phyloP scores from a whole-genome alignment of 1,140 invertebrate genomes.

The Riptortus pedestris region DNA sequence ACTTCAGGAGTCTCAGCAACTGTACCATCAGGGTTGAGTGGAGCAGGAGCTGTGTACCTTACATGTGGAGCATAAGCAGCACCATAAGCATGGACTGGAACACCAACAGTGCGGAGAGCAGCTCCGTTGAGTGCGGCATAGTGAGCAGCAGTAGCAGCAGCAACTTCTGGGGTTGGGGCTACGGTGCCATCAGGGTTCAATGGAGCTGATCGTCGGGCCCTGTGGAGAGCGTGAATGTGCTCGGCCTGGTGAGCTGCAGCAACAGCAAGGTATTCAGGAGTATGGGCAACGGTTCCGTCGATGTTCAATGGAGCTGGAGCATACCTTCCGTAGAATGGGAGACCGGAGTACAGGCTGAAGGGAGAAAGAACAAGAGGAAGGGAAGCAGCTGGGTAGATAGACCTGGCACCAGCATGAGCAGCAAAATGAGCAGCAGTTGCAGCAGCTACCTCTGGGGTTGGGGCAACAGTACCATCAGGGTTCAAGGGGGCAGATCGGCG shows the following conservation, averaged over 20 bases:
- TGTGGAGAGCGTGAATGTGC: neutral
- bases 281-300: neutral
- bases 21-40: conserved; percentile 42
- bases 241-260: neutral
- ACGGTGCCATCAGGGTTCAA: conserved; percentile 38
- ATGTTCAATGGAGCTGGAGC: neutral
- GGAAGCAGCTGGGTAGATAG: neutral
- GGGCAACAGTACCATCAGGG: conserved; percentile 39
- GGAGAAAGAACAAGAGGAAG: neutral
- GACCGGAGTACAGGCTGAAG: neutral
- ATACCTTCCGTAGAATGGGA: neutral
- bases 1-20: conserved; percentile 48
- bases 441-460: conserved; percentile 39
- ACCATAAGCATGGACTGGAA: conserved; percentile 35
- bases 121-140: conserved; percentile 31
- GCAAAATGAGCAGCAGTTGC: conserved; percentile 33
- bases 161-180: conserved; percentile 44
- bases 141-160: conserved; percentile 41
- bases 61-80: conserved; percentile 35
- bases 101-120: neutral
- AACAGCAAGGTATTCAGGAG: neutral
- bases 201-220: neutral
- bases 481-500: conserved; percentile 32
- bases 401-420: conserved; percentile 28
- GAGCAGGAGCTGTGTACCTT: conserved; percentile 11